Base-by-base conservation (phyloP, 2,797 vertebrate species). In the Arrhamphus sclerolepis region DNA sequence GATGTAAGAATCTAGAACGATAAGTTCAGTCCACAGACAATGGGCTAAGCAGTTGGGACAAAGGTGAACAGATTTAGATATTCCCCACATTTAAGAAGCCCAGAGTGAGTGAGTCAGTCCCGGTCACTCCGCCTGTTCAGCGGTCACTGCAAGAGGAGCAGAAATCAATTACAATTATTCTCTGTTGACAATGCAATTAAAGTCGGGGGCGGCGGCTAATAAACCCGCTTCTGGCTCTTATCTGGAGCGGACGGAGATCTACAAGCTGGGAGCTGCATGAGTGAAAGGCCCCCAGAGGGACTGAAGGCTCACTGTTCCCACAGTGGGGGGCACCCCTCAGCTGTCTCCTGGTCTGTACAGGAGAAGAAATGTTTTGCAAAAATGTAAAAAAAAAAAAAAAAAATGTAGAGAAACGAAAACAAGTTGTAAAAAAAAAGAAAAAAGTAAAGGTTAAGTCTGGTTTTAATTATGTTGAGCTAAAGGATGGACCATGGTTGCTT, bases 111-210 rank as follows among this genome's bases (percentile, higher is more conserved):
- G 19, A 2, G 11, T 20, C 19, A 21, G 42, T 43, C 6, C 6
- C 9, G 5, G 40, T 56, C 58, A 50, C 47, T 21, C 22, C 41
- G 26, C n/a, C 65, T 50, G 63, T n/a, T 56, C 66, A 65, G 48
- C 14, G 66, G 49, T 49, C 62, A 70, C 55, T 40, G 53, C 34
- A 52, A 72, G 77, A 79, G 72, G 88, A 86, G 85, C 87, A 90
- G 89, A 95, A 92, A 96, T 98, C 95, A 95, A 95, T 96, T 90
- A 93, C 92, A 91, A 93, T 97, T 97, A 95, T 96, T 96, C 95
- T 94, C 91, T 92, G 92, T 93, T 96, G 96, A 96, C 96, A 97
- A 94, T 95, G 93, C 94, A 94, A 97, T 97, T 96, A 97, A 95
- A 93, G 65, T 80, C 65, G 60, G 73, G n/a, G 92, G 90, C 88